phyloP scores from a whole-genome alignment of 2,113 vertebrate genomes.

The Megaleporinus macrocephalus region DNA sequence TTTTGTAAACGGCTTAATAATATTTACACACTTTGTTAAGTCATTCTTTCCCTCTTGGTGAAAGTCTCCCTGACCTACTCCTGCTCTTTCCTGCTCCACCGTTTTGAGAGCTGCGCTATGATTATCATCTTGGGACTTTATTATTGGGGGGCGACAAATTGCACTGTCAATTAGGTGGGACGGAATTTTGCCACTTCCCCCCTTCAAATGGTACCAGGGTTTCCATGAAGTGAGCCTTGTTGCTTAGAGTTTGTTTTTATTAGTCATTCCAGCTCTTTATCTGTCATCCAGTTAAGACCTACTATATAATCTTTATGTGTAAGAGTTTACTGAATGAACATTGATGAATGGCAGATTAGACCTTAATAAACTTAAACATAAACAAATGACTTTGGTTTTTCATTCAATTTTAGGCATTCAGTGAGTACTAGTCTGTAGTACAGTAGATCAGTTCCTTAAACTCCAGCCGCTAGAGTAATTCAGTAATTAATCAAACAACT shows the following conservation, averaged over 20 bases:
- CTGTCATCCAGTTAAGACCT: neutral
- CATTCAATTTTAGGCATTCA: no score
- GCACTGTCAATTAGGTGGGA: neutral
- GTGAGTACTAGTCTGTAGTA: no score
- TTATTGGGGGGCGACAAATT: constrained; percentile 35
- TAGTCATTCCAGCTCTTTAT: neutral
- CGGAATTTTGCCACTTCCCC: neutral
- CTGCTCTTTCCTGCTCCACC: constrained; percentile 4
- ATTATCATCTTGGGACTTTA: constrained; percentile 24
- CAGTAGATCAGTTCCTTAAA: no score
- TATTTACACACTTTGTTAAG: constrained; percentile 25
- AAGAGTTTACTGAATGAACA: no score
- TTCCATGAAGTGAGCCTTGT: constrained; percentile 5
- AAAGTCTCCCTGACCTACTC: neutral
- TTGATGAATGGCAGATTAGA: no score
- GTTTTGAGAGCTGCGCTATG: neutral
- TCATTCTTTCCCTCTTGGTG: constrained; percentile 15
- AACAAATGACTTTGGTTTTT: no score
- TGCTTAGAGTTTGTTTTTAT: neutral
- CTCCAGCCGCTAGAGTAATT: no score
- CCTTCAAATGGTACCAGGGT: neutral
- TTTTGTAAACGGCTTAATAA: constrained; percentile 16
- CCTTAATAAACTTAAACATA: no score
- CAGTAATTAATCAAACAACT: no score
- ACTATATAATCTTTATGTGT: no score